phyloP scores from a whole-genome alignment of 2,888 invertebrate genomes.

The Agrochola circellaris region DNA sequence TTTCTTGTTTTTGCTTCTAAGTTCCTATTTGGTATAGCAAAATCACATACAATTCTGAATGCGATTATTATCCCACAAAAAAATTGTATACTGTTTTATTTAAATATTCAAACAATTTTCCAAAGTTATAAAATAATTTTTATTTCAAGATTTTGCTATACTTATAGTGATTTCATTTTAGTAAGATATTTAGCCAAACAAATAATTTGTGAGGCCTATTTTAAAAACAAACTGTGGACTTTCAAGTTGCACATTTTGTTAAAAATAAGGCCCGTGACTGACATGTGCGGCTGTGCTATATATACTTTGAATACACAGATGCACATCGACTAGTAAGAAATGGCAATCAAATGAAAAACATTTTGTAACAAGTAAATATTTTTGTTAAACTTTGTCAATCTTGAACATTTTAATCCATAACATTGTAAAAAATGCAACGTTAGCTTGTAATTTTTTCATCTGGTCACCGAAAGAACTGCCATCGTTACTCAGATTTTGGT shows the following conservation, averaged over 20 bases:
- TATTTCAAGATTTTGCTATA: constrained; percentile 55
- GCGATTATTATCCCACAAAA: background rate
- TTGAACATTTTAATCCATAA: background rate
- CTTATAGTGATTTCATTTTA: constrained; percentile 50
- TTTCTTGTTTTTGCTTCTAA: constrained; percentile 68
- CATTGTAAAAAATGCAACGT: background rate
- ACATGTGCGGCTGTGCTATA: constrained; percentile 65
- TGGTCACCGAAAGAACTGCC: constrained; percentile 59
- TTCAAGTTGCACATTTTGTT: constrained; percentile 5
- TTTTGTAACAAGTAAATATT: background rate
- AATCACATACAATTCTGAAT: constrained; percentile 33
- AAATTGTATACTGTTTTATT: too few relatives aligned
- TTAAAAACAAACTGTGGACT: constrained; percentile 35
- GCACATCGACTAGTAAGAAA: constrained; percentile 56
- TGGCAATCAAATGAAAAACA: constrained; percentile 57
- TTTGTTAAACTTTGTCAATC: background rate
- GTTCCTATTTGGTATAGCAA: constrained; percentile 63
- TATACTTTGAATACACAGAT: constrained; percentile 63
- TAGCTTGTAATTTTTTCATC: constrained; percentile 44
- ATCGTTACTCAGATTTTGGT: constrained; percentile 58
- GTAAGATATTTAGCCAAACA: constrained; percentile 72
- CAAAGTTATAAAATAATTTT: background rate
- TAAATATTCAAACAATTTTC: background rate
- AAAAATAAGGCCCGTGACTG: constrained; percentile 59
- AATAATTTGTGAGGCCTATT: constrained; percentile 59